Conservation (phyloP, 1,140 invertebrate genomes). For the Rhynchophorus ferrugineus region DNA sequence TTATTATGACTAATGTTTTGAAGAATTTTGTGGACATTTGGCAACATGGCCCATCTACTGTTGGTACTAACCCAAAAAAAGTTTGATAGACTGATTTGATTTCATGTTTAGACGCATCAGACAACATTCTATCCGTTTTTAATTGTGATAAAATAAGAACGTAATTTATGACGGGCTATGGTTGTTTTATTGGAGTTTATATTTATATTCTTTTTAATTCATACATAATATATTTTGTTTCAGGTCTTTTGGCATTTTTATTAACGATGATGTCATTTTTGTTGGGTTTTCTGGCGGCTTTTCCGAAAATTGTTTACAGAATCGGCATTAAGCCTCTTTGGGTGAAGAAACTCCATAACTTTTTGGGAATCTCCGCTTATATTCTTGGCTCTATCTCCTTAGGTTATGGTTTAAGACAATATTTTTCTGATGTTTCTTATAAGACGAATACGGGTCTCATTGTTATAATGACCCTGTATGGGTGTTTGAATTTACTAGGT, state of each 20-base stretch:
- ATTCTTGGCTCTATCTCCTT: neutral
- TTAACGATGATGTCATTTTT: neutral
- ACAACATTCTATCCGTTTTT: too few species aligned
- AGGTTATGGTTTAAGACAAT: neutral
- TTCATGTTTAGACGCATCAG: too few species aligned
- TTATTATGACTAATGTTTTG: too few species aligned
- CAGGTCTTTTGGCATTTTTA: neutral
- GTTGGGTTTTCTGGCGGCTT: neutral
- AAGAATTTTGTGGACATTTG: too few species aligned
- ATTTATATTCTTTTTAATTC: too few species aligned
- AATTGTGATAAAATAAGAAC: too few species aligned
- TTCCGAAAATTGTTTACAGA: neutral
- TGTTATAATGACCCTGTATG: neutral
- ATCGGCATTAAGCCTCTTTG: neutral
- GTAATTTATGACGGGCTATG: too few species aligned
- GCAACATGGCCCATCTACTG: too few species aligned
- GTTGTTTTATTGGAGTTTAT: too few species aligned
- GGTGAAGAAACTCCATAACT: neutral
- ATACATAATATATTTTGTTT: constrained; percentile 1
- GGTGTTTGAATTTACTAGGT: neutral
- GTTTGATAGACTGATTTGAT: too few species aligned
- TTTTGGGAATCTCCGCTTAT: neutral
- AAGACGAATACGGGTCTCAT: neutral
- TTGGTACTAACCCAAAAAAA: too few species aligned
- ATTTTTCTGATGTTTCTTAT: neutral